Conservation (phyloP, 2,113 vertebrate species). For the Cettia cetti region DNA sequence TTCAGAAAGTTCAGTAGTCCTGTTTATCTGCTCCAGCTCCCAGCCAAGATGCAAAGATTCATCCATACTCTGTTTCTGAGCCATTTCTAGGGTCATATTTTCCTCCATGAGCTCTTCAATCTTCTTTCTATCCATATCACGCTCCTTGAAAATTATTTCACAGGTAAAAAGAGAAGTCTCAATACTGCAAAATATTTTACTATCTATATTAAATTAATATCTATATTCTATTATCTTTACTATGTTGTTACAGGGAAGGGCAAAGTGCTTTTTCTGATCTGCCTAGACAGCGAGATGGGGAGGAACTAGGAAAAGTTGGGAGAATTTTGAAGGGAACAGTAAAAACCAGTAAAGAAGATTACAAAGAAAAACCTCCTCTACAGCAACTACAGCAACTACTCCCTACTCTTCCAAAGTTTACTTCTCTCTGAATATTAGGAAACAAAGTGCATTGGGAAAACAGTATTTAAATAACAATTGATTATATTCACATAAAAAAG, state of each 20-base stretch:
- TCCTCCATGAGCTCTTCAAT: constrained; percentile 97
- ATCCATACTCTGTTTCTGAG: constrained; percentile 99
- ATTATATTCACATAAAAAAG: background rate
- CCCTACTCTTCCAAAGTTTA: background rate
- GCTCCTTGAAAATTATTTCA: constrained; percentile 77
- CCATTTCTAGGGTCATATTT: constrained; percentile 95
- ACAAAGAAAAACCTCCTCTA: background rate
- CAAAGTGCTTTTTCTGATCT: background rate
- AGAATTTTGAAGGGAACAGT: background rate
- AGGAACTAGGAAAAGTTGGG: background rate
- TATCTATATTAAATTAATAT: background rate
- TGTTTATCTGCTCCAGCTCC: constrained; percentile 96
- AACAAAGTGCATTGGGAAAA: background rate
- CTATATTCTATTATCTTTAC: background rate
- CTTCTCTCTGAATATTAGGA: background rate
- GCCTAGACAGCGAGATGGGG: background rate
- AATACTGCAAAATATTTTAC: background rate
- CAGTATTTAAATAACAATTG: background rate
- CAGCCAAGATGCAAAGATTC: constrained; percentile 97
- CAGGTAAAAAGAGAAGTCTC: background rate
- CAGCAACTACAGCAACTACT: background rate
- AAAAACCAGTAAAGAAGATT: background rate
- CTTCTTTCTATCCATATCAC: constrained; percentile 94
- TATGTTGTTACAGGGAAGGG: background rate
- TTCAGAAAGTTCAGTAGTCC: constrained; percentile 89